Evolutionary conservation across 1,140 invertebrate genomes (phyloP).

Genomic region (Drosophila quadrilineata): DNA sequence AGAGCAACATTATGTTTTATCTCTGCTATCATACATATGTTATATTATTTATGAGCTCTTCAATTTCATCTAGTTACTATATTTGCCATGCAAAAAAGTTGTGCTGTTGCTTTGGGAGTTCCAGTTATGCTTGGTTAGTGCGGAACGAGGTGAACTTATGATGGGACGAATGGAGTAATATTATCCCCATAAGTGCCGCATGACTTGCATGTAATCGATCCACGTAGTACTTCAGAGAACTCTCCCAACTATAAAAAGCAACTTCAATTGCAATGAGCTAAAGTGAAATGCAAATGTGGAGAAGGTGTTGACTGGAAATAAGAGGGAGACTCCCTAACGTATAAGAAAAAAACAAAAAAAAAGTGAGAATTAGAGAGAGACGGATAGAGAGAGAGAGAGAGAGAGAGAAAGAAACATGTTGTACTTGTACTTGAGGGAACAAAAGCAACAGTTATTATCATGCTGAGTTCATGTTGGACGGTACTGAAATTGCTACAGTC

Average conservation of each 20-base stretch:
- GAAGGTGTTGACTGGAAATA: not conserved
- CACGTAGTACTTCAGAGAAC: no score
- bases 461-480: constrained; percentile 5
- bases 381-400: constrained; percentile 21
- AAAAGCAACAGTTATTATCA: constrained; percentile 60
- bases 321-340: constrained; percentile 35
- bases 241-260: constrained; percentile 1
- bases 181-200: constrained; percentile 37
- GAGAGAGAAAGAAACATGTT: not conserved
- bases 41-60: no score
- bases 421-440: not conserved
- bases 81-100: constrained; percentile 8
- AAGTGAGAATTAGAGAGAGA: no score
- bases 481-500: not conserved
- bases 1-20: no score
- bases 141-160: not conserved
- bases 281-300: constrained; percentile 51
- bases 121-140: not conserved
- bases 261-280: constrained; percentile 24
- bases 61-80: not conserved
- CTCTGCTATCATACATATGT: no score
- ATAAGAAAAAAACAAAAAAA: not conserved
- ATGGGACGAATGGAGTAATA: no score
- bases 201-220: constrained; percentile 29
- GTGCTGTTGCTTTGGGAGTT: constrained; percentile 7